Evolutionary conservation across 2,888 invertebrate genomes (phyloP).

Genomic region (Tolmerus cingulatus): DNA sequence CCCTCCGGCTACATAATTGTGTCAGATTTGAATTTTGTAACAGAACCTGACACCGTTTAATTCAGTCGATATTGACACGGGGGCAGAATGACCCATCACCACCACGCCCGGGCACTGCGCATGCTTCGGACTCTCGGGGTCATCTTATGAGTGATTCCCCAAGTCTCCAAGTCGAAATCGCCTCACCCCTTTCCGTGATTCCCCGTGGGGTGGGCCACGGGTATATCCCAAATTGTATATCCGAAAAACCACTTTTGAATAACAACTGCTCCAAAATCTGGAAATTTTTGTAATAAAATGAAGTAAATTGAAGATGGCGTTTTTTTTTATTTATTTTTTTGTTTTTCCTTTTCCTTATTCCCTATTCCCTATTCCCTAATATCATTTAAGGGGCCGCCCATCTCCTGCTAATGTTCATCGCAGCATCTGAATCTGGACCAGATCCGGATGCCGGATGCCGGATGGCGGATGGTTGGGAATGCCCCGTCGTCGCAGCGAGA

Average conservation of each 20-base stretch:
- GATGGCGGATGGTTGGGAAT: not conserved
- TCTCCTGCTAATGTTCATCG: not conserved
- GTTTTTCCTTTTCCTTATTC: not conserved
- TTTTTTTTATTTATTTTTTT: not conserved
- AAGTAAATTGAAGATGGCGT: not conserved
- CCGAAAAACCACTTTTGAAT: not conserved
- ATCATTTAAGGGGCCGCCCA: not conserved
- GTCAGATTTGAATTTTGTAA: not conserved
- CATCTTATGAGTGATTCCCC: not conserved
- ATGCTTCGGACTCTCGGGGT: not conserved
- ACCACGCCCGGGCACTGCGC: slow-evolving; percentile 21
- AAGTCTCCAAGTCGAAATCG: not conserved
- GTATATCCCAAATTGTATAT: not conserved
- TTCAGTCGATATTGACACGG: not conserved
- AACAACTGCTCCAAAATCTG: not conserved
- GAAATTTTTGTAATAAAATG: slow-evolving; percentile 15
- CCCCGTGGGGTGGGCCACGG: not conserved
- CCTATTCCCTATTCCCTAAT: too few relatives aligned
- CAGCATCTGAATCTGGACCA: not conserved
- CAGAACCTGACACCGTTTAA: not conserved
- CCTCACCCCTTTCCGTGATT: too few relatives aligned
- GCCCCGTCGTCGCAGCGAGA: not conserved
- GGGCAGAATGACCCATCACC: not conserved
- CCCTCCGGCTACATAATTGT: not conserved
- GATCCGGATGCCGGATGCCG: not conserved